Percentiles rank a stretch among this genome's conserved stretches.
phyloP scores from a whole-genome alignment of 2,888 invertebrate genomes.

The Nemoura dubitans region DNA sequence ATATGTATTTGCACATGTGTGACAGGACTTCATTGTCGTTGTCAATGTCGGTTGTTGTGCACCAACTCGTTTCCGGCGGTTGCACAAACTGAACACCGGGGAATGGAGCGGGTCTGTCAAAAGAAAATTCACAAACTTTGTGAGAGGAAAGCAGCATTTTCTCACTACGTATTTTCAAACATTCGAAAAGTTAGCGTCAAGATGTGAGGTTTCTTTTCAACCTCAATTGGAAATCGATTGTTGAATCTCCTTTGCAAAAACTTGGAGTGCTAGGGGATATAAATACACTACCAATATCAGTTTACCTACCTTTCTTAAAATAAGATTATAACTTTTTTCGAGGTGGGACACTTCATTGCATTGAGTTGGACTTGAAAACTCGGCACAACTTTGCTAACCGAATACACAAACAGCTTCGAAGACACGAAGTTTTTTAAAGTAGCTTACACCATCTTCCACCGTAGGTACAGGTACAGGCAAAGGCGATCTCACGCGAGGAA shows the following conservation, averaged over 20 bases:
- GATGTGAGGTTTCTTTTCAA: constrained; percentile 7
- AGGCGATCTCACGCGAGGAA: neutral
- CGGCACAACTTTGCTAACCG: neutral
- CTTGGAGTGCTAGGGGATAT: neutral
- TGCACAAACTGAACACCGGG: neutral
- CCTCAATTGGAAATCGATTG: constrained; percentile 12
- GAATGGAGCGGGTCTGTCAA: neutral
- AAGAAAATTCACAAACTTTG: neutral
- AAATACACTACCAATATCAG: neutral
- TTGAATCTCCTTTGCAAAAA: neutral
- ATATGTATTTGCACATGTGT: neutral
- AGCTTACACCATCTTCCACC: neutral
- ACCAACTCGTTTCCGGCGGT: neutral
- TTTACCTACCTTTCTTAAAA: neutral
- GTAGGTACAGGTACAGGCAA: no score
- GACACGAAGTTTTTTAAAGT: neutral
- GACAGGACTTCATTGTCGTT: neutral
- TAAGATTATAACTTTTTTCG: neutral
- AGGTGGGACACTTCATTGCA: neutral
- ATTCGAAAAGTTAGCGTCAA: neutral
- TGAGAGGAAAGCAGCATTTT: neutral
- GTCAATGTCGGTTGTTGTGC: neutral
- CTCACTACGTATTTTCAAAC: neutral
- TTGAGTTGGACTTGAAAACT: neutral
- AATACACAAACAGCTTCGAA: neutral